Percentiles rank a stretch among this genome's conserved stretches.
These are phyloP conservation scores for Nannoperca obscura DNA, from an alignment of 2,797 vertebrate genomes.

Conservation along the genomic window DNA sequence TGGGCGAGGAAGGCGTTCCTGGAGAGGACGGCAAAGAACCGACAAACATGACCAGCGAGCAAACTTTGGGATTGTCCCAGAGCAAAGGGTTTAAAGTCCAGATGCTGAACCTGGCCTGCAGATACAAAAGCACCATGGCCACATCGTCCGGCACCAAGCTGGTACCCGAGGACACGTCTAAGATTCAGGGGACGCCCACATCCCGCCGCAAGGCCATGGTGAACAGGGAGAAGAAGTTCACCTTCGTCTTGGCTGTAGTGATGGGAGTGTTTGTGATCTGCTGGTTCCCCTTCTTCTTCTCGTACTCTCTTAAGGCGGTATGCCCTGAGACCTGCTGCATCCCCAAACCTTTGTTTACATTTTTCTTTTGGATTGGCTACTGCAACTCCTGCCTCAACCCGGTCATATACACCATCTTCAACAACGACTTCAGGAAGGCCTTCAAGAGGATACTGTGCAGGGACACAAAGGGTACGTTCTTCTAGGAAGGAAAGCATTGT, in stretches of 20 bases:
- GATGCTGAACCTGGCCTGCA: slow-evolving; percentile 31
- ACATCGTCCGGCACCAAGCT: slow-evolving; percentile 71
- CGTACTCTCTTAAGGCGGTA: slow-evolving; percentile 85
- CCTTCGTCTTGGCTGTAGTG: slow-evolving; percentile 89
- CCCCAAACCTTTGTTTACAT: slow-evolving; percentile 84
- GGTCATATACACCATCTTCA: slow-evolving; percentile 92
- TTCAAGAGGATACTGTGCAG: slow-evolving; percentile 90
- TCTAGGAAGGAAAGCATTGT: slow-evolving; percentile 50
- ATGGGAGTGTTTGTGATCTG: slow-evolving; percentile 90
- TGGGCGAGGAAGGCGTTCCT: background rate
- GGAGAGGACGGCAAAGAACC: background rate
- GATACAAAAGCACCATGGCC: slow-evolving; percentile 57
- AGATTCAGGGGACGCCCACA: slow-evolving; percentile 56
- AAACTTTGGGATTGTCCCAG: background rate
- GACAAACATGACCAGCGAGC: accelerated
- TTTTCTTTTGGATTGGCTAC: slow-evolving; percentile 93
- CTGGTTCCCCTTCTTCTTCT: slow-evolving; percentile 92
- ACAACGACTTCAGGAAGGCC: slow-evolving; percentile 90
- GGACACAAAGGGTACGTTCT: slow-evolving; percentile 69
- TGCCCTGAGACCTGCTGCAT: slow-evolving; percentile 80
- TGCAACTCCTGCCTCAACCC: slow-evolving; percentile 94
- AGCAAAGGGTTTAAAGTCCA: slow-evolving; percentile 50
- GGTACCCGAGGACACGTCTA: slow-evolving; percentile 42
- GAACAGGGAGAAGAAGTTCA: slow-evolving; percentile 91
- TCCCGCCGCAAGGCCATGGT: slow-evolving; percentile 86